Evolutionary conservation across 1,140 invertebrate genomes (phyloP), one percentile per base, ranked within the genome.

Genomic region (Sweltsa coloradensis): DNA sequence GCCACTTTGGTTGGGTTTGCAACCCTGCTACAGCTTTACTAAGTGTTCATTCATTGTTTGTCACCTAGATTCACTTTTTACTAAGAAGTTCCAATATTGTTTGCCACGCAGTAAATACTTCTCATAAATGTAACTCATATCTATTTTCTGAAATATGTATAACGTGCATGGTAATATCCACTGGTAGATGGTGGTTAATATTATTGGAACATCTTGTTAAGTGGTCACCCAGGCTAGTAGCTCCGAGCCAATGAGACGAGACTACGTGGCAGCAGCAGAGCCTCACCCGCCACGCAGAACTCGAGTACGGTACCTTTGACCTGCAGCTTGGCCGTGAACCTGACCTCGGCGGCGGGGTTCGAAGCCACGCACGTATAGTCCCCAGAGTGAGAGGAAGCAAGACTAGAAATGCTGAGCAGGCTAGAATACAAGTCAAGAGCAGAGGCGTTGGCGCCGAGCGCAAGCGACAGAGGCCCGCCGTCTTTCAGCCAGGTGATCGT

Each of bases 291-390:
- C n/a, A n/a, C n/a, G n/a, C n/a, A n/a, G n/a, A n/a, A n/a, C n/a
- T n/a, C n/a, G n/a, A 41, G 59, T 68, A 71, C 69, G 70, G 77
- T 83, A 86, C 83, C 83, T 84, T 84, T 84, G 61, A 88, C 84
- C 70, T 79, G 77, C 55, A 87, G 76, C 66, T 77, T 77, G 64
- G 83, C 81, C 58, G 81, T 81, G 73, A 79, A 84, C 71, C 80
- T 82, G 62, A 81, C 79, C 67, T 83, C 76, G 57, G 81, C 78
- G 56, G 81, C 83, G 56, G 75, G 76, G 68, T 86, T 86, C 67
- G 76, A 76, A 59, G 84, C 83, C 58, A 83, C 75, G 66, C 85
- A 87, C 45, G 83, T 86, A 68, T 86, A 88, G 63, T 83, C 80
- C 54, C 85, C 85, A 47, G 79, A 78, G 63, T 86, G 82, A 57